Base-by-base conservation (phyloP, 2,113 vertebrate genomes). In the Cygnus buccinator region DNA sequence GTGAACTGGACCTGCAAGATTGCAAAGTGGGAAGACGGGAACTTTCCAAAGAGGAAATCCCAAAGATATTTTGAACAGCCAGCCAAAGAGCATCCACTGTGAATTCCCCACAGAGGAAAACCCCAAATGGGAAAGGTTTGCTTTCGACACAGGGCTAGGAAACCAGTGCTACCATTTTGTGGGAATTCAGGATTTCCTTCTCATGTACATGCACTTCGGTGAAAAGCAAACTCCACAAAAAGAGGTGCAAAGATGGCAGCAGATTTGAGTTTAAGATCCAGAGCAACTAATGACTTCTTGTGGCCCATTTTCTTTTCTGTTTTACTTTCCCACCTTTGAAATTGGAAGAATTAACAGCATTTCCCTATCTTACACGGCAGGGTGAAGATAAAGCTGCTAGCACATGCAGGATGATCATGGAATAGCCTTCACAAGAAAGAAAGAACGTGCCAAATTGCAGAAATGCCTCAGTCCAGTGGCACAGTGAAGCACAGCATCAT, bases 11-110 rank as follows among this genome's bases (percentile, higher is more conserved):
- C 80, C 84, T 66, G 52, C 86, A 81, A 94, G 80, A 66, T 4
- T 93, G 86, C 73, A 58, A 75, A 89, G 68, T 58, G 59, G 66
- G 65, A 93, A 94, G 76, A 92, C 41, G 70, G 35, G 65, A 96
- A 87, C 84, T 94, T 95, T 50, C 77, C 89, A 70, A 89, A 91
- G 78, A 87, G 94, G 95, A 96, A 97, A 96, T 84, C 84, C 77
- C 86, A 54, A 82, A 85, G 84, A 66, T 77, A 54, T 68, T 96
- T 89, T 79, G 50, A 94, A 92, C 22, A 66, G 81, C 50, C 59
- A 84, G 59, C 57, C 80, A 74, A 86, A 93, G 54, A 92, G 23
- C 3, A 2, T 68, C 70, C 86, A 93, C 43, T 7, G 0, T 65
- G 68, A 94, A 93, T 66, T 87, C 89, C 81, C 50, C 62, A 62